A percentile compares a stretch with the other conserved stretches of the same genome.
Conservation (phyloP, 92 coral and sea anemone genomes). For the Epizoanthus rinbou region DNA sequence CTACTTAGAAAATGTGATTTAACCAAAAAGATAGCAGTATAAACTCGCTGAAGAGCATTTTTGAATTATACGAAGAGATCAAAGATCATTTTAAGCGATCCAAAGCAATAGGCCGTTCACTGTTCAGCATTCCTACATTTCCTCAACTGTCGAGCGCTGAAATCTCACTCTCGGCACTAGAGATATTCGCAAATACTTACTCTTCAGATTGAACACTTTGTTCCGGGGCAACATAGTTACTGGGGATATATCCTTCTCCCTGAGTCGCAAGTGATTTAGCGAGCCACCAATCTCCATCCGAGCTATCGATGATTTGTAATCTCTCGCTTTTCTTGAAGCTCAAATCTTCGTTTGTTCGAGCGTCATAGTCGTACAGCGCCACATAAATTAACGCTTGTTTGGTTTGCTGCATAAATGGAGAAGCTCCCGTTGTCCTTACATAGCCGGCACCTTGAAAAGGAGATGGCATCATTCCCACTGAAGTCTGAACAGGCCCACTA, state of each 20-base stretch:
- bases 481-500: slow-evolving; percentile 5
- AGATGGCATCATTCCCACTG: slow-evolving; percentile 32
- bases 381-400: slow-evolving; percentile 72
- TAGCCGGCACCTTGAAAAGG: slow-evolving; percentile 47
- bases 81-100: neutral
- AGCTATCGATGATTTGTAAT: slow-evolving; percentile 93
- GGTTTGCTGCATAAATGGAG: slow-evolving; percentile 59
- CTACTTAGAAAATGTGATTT: too few species aligned
- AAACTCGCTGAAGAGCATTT: too few species aligned
- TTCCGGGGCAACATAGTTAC: slow-evolving; percentile 99
- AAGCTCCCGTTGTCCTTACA: slow-evolving; percentile 31
- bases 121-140: neutral
- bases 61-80: too few species aligned
- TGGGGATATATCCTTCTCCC: slow-evolving; percentile 94
- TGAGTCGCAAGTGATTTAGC: slow-evolving; percentile 82
- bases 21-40: too few species aligned
- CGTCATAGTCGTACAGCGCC: slow-evolving; percentile 97
- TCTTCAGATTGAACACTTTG: slow-evolving; percentile 93
- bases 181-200: slow-evolving; percentile 70
- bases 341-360: slow-evolving; percentile 96
- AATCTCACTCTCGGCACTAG: slow-evolving; percentile 9
- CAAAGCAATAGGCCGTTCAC: neutral
- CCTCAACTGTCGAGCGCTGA: slow-evolving; percentile 10
- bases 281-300: slow-evolving; percentile 99
- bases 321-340: slow-evolving; percentile 94